Evolutionary conservation across 2,888 invertebrate species (phyloP), one percentile per base, ranked within the genome.

Genomic region (Luperina nickerlii): DNA sequence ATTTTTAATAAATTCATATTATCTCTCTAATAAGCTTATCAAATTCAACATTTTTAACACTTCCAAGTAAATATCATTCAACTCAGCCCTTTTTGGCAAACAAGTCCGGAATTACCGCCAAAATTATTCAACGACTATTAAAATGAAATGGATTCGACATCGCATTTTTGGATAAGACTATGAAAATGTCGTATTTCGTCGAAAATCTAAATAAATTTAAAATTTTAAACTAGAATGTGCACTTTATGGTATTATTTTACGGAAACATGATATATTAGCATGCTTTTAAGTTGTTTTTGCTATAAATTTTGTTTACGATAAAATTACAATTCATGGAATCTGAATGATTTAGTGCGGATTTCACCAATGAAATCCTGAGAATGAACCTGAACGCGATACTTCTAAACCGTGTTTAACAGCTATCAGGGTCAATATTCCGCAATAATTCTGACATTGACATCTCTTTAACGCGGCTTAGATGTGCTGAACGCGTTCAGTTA

Each of bases 61-160:
- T 48, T 85, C 42, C 3, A 38, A 42, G 32, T 51, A 62, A 45
- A 67, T 7, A 74, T 57, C 20, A 8, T 57, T 73, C 24, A 15
- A 65, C 48, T 73, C n/a, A 6, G 75, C 70, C 73, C 63, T 69
- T 75, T 79, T 82, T 73, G 66, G 76, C 69, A 65, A 38, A 74
- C 11, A 62, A 84, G 88, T 84, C 87, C 82, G 72, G 75, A 74
- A 77, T 75, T 67, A 67, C 38, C 32, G 42, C n/a, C 62, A 66
- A 71, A 78, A 81, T 73, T 79, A 79, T 85, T 79, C 68, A 82
- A 79, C 38, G 60, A 27, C 45, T 18, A 79, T 70, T 81, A 38
- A 18, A 76, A 63, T 67, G 48, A 73, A 88, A 77, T 76, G 42
- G 63, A 65, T 51, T 78, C 27, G 45, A 74, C 42, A 67, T 60